phyloP scores from a whole-genome alignment of 64 coral and sea anemone species.

The Trachythela sp. region DNA sequence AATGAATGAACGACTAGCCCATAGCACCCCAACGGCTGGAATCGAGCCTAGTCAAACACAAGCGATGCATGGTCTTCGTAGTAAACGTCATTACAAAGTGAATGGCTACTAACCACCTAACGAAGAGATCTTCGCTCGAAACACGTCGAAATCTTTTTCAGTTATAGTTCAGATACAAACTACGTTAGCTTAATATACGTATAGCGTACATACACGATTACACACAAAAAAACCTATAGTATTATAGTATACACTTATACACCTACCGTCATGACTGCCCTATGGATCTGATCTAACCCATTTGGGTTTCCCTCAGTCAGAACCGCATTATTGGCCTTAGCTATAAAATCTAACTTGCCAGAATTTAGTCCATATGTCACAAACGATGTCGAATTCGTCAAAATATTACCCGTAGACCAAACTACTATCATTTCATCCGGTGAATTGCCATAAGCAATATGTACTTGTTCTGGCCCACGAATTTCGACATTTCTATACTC shows the following conservation, averaged over 20 bases:
- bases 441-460: constrained; percentile 64
- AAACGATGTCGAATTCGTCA: constrained; percentile 37
- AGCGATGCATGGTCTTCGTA: too few relatives aligned
- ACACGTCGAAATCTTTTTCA: too few relatives aligned
- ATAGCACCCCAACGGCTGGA: too few relatives aligned
- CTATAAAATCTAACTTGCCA: constrained; percentile 47
- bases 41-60: too few relatives aligned
- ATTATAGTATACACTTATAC: not conserved
- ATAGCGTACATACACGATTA: too few relatives aligned
- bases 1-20: too few relatives aligned
- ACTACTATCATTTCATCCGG: constrained; percentile 59
- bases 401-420: constrained; percentile 56
- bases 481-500: not conserved
- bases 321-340: constrained; percentile 43
- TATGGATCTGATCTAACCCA: constrained; percentile 63
- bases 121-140: too few relatives aligned
- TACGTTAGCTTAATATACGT: too few relatives aligned
- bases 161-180: too few relatives aligned
- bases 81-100: too few relatives aligned
- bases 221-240: not conserved
- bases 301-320: constrained; percentile 71
- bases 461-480: constrained; percentile 64
- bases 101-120: too few relatives aligned
- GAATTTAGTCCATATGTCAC: constrained; percentile 58
- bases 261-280: constrained; percentile 56